These are phyloP conservation scores for Monochamus saltuarius DNA, from an alignment of 1,140 invertebrate species.

Conservation along the genomic window DNA sequence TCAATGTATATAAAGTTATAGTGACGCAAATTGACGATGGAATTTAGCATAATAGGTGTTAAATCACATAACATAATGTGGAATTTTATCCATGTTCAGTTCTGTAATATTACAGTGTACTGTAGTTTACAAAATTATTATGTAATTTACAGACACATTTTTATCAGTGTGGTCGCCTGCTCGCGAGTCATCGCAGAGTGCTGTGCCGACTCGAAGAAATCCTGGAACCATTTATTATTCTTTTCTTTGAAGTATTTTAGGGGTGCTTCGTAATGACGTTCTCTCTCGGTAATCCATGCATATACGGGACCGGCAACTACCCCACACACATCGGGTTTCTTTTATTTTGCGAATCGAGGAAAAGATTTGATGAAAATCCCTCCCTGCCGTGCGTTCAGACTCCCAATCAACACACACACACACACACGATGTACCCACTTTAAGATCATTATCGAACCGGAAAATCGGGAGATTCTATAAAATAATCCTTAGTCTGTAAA, in stretches of 20 bases:
- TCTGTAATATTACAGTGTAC: too few relatives aligned
- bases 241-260: conserved; percentile 34
- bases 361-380: conserved; percentile 31
- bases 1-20: too few relatives aligned
- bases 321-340: conserved; percentile 25
- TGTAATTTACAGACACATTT: too few relatives aligned
- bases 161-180: too few relatives aligned
- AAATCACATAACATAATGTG: too few relatives aligned
- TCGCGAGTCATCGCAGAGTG: too few relatives aligned
- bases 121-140: too few relatives aligned
- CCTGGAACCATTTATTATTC: conserved; percentile 12
- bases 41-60: too few relatives aligned
- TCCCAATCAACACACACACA: conserved; percentile 8
- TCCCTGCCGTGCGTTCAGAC: not conserved
- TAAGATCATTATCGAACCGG: conserved; percentile 28
- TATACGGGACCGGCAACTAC: conserved; percentile 25
- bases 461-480: conserved; percentile 8
- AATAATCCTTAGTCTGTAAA: conserved; percentile 3
- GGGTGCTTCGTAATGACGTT: conserved; percentile 27
- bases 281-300: conserved; percentile 28
- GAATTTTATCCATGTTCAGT: too few relatives aligned
- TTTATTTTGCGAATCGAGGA: conserved; percentile 32
- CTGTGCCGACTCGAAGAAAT: conserved; percentile 5
- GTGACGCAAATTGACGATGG: too few relatives aligned
- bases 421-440: conserved; percentile 15